Evolutionary conservation across 2,888 invertebrate genomes (phyloP), one percentile per base, ranked within the genome.

Genomic region (Chirona hameri): DNA sequence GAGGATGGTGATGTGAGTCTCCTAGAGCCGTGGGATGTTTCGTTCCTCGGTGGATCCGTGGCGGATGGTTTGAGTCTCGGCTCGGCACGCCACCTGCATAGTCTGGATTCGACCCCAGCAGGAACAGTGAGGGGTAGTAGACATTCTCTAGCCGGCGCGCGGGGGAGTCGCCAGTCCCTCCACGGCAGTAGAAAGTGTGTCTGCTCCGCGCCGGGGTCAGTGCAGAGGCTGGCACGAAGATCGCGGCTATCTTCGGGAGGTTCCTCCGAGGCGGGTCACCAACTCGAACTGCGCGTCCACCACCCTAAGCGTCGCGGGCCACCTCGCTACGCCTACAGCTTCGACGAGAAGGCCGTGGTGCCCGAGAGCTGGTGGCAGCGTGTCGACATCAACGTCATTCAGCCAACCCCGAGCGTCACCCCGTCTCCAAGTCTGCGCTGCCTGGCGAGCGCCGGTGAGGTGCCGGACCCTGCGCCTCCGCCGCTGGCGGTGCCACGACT

Each of bases 341-440:
- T 80, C 52, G 80, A 80, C 29, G 84, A 84, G 81, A 84, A 83
- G 46, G 83, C 83, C n/a, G 83, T 83, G n/a, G 84, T 83, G 21
- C 84, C 84, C 7, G 91, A 91, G 90, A 91, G 91, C 86, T 90
- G 90, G 86, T 90, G 91, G 85, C 91, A 91, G 87, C 91, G 91
- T 88, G 91, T 92, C 84, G 91, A 91, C 86, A 92, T 92, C 84
- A 86, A 86, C 85, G 93, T 94, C 85, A 93, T 93, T 85, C 93
- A 93, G 87, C 92, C 93, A 81, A 94, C 93, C 39, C 94, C 95
- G n/a, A 93, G 94, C 83, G 91, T 94, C 82, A 95, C 95, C 69
- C 95, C 95, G 15, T 92, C 92, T 87, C 92, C 92, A 39, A 84
- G 84, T 76, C 83, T 85, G 86, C 87, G 83, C 65, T 85, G 86